Conservation (phyloP, 1,140 invertebrate species). For the Drosophila azteca region DNA sequence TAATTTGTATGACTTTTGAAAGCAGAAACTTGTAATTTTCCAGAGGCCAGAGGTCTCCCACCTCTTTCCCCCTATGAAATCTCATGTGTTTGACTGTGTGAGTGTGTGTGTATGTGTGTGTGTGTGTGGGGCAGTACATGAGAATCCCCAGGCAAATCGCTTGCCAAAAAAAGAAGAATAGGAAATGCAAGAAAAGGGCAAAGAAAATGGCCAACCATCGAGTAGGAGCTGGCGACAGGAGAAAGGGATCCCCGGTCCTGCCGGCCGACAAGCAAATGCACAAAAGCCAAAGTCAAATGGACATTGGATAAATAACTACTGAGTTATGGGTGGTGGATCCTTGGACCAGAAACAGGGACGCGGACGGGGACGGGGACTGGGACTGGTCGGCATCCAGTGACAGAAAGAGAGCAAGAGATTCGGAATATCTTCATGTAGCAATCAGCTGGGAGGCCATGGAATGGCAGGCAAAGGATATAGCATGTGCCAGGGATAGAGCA, state of each 20-base stretch:
- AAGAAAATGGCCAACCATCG: conserved; percentile 42
- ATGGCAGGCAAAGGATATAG: too few relatives aligned
- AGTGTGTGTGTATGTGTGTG: too few relatives aligned
- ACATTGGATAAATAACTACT: conserved; percentile 80
- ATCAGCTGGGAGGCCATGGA: conserved; percentile 50
- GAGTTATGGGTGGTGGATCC: conserved; percentile 69
- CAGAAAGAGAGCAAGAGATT: conserved; percentile 46
- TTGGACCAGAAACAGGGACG: conserved; percentile 31
- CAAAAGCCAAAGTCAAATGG: conserved; percentile 72
- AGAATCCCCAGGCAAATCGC: conserved; percentile 51
- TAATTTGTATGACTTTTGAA: conserved; percentile 81
- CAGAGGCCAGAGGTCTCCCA: conserved; percentile 31
- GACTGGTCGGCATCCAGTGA: too few relatives aligned
- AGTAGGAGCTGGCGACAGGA: background rate
- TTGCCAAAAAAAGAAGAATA: conserved; percentile 60
- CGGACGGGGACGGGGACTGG: background rate
- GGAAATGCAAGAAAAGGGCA: conserved; percentile 36
- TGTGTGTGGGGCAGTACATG: too few relatives aligned
- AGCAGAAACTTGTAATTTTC: conserved; percentile 81
- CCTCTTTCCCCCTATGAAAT: too few relatives aligned
- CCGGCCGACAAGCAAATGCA: conserved; percentile 45
- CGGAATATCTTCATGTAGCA: conserved; percentile 76
- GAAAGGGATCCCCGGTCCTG: background rate
- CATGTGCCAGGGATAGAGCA: conserved; percentile 8
- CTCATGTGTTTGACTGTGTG: too few relatives aligned